A percentile compares a stretch with the other conserved stretches of the same genome.
phyloP scores from a whole-genome alignment of 2,113 vertebrate species.

The Passer montanus region DNA sequence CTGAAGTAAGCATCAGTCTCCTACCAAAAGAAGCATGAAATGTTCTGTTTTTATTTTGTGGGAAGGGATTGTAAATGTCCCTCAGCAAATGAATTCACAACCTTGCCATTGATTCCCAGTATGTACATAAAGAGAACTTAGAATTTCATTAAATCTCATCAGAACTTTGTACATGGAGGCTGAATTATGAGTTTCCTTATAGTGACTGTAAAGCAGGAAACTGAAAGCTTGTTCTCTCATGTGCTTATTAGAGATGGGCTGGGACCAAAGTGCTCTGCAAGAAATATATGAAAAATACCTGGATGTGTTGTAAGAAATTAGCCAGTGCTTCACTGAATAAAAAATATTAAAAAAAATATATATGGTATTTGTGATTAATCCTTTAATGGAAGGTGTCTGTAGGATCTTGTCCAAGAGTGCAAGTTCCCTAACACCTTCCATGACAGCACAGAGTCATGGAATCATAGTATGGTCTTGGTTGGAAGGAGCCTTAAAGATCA shows the following conservation, averaged over 20 bases:
- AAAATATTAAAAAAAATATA: neutral
- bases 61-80: constrained; percentile 16
- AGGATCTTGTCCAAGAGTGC: neutral
- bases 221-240: constrained; percentile 38
- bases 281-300: neutral
- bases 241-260: constrained; percentile 18
- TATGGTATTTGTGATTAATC: neutral
- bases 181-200: constrained; percentile 55
- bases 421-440: neutral
- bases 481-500: neutral
- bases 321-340: neutral
- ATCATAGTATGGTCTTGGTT: neutral
- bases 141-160: constrained; percentile 55
- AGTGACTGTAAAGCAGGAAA: constrained; percentile 16
- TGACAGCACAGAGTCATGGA: neutral
- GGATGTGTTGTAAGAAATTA: neutral
- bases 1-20: constrained; percentile 30
- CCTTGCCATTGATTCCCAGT: constrained; percentile 39
- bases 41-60: constrained; percentile 2
- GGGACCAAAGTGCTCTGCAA: neutral
- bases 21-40: neutral
- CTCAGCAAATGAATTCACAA: constrained; percentile 54
- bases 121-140: constrained; percentile 56
- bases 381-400: neutral
- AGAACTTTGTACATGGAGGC: constrained; percentile 30